Evolutionary conservation across 2,797 vertebrate species (phyloP).

Genomic region (Neosilurus hyrtlii): DNA sequence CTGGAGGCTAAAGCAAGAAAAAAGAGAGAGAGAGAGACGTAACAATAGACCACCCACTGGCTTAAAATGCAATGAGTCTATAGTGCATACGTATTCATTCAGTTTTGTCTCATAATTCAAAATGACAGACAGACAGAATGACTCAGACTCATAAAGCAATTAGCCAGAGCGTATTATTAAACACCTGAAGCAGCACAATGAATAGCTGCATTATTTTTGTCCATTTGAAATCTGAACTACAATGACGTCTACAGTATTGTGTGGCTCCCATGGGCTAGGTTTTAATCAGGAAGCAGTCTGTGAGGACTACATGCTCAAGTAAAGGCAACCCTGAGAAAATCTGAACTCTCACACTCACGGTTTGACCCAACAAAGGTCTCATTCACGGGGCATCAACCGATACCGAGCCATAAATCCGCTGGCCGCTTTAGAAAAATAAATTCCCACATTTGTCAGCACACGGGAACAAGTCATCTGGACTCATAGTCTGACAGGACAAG

Average conservation of each 20-base stretch:
- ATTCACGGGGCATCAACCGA: conserved; percentile 18
- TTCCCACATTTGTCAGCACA: conserved; percentile 64
- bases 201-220: conserved; percentile 33
- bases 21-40: no score
- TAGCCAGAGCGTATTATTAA: background rate
- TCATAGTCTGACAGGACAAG: background rate
- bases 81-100: background rate
- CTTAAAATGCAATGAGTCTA: background rate
- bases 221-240: conserved; percentile 26
- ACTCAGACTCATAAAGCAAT: conserved; percentile 1
- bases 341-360: conserved; percentile 29
- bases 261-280: background rate
- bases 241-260: conserved; percentile 12
- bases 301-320: background rate
- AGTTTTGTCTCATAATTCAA: background rate
- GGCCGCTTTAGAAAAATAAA: conserved; percentile 58
- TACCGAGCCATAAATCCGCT: conserved; percentile 56
- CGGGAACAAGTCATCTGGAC: conserved; percentile 63
- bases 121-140: background rate
- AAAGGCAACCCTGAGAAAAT: conserved; percentile 23
- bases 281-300: conserved; percentile 14
- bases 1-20: background rate
- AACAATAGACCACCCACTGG: background rate
- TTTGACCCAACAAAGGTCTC: conserved; percentile 34
- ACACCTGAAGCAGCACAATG: conserved; percentile 22